Conservation (phyloP, 2,797 vertebrate genomes). For the Anableps anableps region DNA sequence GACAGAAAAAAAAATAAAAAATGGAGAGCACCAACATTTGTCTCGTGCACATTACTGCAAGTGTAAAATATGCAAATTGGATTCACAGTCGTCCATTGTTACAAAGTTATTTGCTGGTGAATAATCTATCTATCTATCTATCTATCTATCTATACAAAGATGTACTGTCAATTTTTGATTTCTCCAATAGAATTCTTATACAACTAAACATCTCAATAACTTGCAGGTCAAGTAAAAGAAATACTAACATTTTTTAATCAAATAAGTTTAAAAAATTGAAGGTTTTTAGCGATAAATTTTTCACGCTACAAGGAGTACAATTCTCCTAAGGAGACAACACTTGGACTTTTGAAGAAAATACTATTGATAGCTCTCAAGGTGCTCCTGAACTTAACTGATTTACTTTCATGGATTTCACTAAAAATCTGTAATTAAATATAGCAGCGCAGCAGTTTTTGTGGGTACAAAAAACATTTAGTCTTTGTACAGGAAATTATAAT, state of each 20-base stretch:
- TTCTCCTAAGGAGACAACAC: neutral
- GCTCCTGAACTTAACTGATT: slow-evolving; percentile 18
- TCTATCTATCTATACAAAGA: too few species aligned
- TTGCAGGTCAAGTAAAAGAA: neutral
- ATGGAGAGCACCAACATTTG: neutral
- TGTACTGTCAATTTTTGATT: neutral
- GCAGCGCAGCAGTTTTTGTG: slow-evolving; percentile 6
- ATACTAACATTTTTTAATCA: neutral
- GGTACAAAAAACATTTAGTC: slow-evolving; percentile 2
- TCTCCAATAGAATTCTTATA: neutral
- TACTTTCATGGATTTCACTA: slow-evolving; percentile 4
- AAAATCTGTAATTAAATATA: slow-evolving; percentile 4
- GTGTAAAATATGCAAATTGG: neutral
- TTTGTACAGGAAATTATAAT: slow-evolving; percentile 3
- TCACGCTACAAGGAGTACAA: neutral
- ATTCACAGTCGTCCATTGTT: neutral
- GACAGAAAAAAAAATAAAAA: neutral
- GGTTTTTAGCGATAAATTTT: neutral
- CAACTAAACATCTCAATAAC: neutral
- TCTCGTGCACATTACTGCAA: neutral
- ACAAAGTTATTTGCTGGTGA: neutral
- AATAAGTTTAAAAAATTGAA: neutral
- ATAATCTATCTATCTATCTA: too few species aligned
- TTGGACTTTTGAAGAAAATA: slow-evolving; percentile 13
- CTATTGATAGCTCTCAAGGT: slow-evolving; percentile 1